Evolutionary conservation across 2,113 vertebrate species (phyloP).

Genomic region (Caranx melampygus): DNA sequence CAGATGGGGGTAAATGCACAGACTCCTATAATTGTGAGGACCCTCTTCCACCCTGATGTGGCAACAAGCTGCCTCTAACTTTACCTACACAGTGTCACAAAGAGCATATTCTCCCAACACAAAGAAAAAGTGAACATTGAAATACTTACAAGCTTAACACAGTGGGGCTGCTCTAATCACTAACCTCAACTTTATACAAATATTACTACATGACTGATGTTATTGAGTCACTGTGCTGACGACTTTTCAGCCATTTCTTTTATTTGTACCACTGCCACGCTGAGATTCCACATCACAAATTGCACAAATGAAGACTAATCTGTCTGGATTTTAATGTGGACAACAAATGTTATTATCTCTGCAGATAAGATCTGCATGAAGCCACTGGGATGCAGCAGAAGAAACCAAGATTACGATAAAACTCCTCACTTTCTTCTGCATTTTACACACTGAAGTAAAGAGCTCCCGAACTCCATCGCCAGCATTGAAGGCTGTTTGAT

Average conservation of each 20-base stretch:
- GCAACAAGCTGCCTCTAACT: too few species aligned
- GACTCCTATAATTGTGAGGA: background rate
- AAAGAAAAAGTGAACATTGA: background rate
- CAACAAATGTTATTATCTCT: background rate
- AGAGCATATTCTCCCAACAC: background rate
- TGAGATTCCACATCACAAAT: too few species aligned
- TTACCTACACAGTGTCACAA: too few species aligned
- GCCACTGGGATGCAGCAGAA: background rate
- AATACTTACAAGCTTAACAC: too few species aligned
- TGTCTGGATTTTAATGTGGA: background rate
- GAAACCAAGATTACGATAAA: background rate
- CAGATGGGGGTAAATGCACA: background rate
- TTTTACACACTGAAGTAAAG: background rate
- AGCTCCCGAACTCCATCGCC: background rate
- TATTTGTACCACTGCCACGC: too few species aligned
- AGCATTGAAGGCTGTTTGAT: constrained; percentile 40
- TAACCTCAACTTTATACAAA: too few species aligned
- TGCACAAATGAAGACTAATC: too few species aligned
- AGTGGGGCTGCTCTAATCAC: too few species aligned
- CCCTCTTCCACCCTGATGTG: background rate
- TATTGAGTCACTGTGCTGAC: too few species aligned
- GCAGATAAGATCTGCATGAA: constrained; percentile 20
- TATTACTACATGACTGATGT: too few species aligned
- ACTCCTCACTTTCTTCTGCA: background rate
- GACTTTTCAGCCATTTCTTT: too few species aligned